Evolutionary conservation across 2,113 vertebrate species (phyloP), one percentile per base, ranked within the genome.

Genomic region (Camelus dromedarius): DNA sequence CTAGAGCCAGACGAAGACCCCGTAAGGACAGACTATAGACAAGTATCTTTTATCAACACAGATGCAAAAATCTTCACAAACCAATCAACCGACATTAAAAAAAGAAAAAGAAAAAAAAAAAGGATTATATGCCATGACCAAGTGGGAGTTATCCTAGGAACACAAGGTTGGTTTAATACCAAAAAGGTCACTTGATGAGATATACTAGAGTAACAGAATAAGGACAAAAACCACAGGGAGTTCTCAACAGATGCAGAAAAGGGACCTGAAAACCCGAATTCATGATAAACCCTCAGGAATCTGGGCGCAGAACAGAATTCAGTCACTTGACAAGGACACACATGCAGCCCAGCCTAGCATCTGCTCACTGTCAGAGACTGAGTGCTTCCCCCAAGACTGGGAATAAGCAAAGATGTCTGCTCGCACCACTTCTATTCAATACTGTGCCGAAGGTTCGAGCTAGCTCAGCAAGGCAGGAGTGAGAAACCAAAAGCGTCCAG

Each of bases 341-440:
- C 8, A 5, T 20, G 9, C 22, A 56, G 76, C 26, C 38, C 38
- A 42, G 38, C 38, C 38, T 7, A 26, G 14, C 5, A 30, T 22
- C 35, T 0, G 72, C 28, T 46, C 28, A 6, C 35, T 54, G 26
- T 18, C 28, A 72, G 19, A 62, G 42, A 42, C 28, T 19, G n/a
- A 35, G 22, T 6, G 12, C 50, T 35, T 11, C 32, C 22, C 42
- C 24, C 32, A 10, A 8, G 38, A 3, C 3, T 9, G 15, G 84
- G 19, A 66, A 42, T 10, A 66, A 46, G 48, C 22, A 38, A 35
- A 28, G 48, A 35, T 8, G 20, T n/a, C 20, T 26, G 19, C 56
- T 14, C 18, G 38, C 0, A 18, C 14, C 13, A 6, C 20, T 60
- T 50, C 8, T n/a, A 14, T 5, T n/a, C 28, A n/a, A 5, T 3